These are phyloP conservation scores for Orchesella cincta DNA, from an alignment of 1,140 invertebrate species.

Conservation along the genomic window DNA sequence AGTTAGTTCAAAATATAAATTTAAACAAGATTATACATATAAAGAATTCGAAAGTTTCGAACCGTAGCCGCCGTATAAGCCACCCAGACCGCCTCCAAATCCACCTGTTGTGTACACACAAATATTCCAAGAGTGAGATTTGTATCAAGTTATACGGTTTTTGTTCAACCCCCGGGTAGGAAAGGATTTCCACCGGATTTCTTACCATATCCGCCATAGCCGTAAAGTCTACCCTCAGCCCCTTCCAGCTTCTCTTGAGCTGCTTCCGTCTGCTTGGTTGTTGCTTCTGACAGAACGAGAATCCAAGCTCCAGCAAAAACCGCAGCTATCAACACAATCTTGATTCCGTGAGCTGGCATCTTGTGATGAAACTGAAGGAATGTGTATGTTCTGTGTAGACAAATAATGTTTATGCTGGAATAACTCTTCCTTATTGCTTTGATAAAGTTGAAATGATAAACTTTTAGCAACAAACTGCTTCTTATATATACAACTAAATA, in stretches of 20 bases:
- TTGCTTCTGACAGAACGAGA: no score
- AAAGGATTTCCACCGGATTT: conserved; percentile 24
- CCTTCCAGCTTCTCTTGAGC: neutral
- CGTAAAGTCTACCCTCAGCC: conserved; percentile 22
- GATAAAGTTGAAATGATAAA: no score
- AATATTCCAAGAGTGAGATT: neutral
- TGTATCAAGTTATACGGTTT: neutral
- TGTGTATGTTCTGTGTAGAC: no score
- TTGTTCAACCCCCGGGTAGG: neutral
- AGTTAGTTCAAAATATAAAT: conserved; percentile 2
- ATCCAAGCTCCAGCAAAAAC: no score
- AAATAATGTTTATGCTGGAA: no score
- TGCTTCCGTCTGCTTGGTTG: neutral
- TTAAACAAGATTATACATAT: neutral
- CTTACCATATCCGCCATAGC: conserved; percentile 36
- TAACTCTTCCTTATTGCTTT: no score
- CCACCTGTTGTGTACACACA: conserved; percentile 1
- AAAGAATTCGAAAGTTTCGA: neutral
- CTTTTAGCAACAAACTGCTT: no score
- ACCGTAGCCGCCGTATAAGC: neutral
- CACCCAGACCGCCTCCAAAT: conserved; percentile 7
- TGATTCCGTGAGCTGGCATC: no score
- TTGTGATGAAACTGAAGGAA: no score
- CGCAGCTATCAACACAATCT: no score
- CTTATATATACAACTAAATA: no score